These are phyloP conservation scores for Prionailurus viverrinus DNA, from an alignment of 2,113 vertebrate genomes.

Conservation along the genomic window DNA sequence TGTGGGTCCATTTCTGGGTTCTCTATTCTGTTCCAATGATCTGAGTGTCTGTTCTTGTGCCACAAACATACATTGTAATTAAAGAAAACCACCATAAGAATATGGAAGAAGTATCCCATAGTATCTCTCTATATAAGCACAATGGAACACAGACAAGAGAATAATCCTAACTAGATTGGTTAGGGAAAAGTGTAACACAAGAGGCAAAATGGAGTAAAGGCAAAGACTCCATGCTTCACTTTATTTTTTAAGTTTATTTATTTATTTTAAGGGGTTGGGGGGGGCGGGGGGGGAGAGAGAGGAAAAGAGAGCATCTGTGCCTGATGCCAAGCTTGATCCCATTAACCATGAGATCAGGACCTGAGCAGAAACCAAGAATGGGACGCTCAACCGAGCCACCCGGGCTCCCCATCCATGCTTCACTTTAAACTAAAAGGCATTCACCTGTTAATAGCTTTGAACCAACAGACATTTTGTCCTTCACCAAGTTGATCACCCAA, in stretches of 20 bases:
- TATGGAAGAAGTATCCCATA: not conserved
- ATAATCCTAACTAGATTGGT: not conserved
- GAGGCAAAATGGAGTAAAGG: not conserved
- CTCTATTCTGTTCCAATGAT: no score
- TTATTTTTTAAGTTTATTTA: not conserved
- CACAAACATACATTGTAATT: not conserved
- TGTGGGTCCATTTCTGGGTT: no score
- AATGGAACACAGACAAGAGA: not conserved
- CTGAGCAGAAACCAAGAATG: no score
- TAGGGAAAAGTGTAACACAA: not conserved
- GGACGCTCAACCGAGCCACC: no score
- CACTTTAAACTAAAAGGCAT: not conserved
- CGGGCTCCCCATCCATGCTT: not conserved
- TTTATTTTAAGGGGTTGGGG: no score
- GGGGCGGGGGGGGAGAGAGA: no score
- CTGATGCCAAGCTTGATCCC: no score
- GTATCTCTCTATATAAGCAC: not conserved
- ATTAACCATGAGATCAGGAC: no score
- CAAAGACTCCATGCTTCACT: not conserved
- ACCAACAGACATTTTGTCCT: not conserved
- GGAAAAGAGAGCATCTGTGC: no score
- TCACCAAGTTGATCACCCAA: not conserved
- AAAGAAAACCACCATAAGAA: not conserved
- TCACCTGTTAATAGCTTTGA: not conserved
- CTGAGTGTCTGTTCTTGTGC: no score